These are phyloP conservation scores for Epizoanthus rinbou DNA, from an alignment of 92 coral and sea anemone genomes.

Conservation along the genomic window DNA sequence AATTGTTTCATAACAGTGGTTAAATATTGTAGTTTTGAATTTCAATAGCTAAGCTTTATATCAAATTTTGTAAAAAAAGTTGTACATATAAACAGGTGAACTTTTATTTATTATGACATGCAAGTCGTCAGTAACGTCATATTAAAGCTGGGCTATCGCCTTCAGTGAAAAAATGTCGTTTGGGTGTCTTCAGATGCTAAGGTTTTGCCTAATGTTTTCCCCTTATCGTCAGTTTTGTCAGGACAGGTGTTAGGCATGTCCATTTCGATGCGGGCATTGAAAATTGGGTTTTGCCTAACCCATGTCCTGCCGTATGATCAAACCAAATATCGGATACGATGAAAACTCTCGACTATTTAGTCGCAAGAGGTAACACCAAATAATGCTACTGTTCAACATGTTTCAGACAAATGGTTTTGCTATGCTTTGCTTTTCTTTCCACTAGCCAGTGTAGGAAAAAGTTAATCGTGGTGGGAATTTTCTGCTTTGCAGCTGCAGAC, in stretches of 20 bases:
- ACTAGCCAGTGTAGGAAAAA: no score
- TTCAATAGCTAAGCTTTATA: constrained; percentile 24
- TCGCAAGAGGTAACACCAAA: no score
- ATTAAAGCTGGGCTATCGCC: constrained; percentile 7
- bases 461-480: no score
- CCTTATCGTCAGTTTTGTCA: background rate
- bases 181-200: background rate
- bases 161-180: background rate
- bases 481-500: no score
- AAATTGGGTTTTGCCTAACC: background rate
- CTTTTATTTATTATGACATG: constrained; percentile 35
- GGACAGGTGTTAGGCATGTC: background rate
- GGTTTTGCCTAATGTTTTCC: background rate
- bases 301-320: background rate
- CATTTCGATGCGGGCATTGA: constrained; percentile 28
- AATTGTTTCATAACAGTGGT: constrained; percentile 24
- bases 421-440: no score
- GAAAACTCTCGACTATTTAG: no score
- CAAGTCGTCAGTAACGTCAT: constrained; percentile 9
- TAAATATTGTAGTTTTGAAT: constrained; percentile 19
- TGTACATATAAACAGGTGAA: constrained; percentile 34
- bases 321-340: no score
- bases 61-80: constrained; percentile 37
- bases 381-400: no score
- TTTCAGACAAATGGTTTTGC: no score